A percentile compares a stretch with the other conserved stretches of the same genome.
phyloP scores from a whole-genome alignment of 1,140 invertebrate species.

The Caenorhabditis remanei region DNA sequence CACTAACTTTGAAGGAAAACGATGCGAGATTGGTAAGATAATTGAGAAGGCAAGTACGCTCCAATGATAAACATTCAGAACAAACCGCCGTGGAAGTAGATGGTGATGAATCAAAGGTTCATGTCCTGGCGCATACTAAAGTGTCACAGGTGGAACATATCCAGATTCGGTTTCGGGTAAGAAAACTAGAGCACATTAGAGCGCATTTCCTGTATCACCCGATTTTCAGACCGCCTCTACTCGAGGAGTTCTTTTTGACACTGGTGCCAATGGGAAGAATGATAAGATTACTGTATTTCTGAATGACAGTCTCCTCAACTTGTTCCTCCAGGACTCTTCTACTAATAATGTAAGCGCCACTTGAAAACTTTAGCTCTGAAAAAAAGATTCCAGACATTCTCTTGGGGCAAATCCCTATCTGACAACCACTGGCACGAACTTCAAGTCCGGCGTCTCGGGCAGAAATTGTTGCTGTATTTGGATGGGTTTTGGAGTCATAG shows the following conservation, averaged over 20 bases:
- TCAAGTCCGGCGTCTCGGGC: slow-evolving; percentile 86
- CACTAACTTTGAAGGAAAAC: slow-evolving; percentile 90
- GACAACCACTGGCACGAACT: slow-evolving; percentile 95
- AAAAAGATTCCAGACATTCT: slow-evolving; percentile 67
- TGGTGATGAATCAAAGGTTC: slow-evolving; percentile 87
- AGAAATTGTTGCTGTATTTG: slow-evolving; percentile 86
- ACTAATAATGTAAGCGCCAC: slow-evolving; percentile 48
- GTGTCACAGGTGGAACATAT: slow-evolving; percentile 92
- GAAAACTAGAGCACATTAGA: slow-evolving; percentile 64
- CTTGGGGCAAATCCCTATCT: slow-evolving; percentile 85
- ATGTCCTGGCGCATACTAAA: slow-evolving; percentile 85
- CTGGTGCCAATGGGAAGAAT: slow-evolving; percentile 64
- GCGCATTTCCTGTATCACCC: background rate
- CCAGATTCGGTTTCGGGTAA: slow-evolving; percentile 88
- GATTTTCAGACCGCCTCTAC: slow-evolving; percentile 54
- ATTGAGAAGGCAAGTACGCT: background rate
- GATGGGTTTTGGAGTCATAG: slow-evolving; percentile 82
- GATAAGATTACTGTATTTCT: slow-evolving; percentile 77
- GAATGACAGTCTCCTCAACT: slow-evolving; percentile 79
- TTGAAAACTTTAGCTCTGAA: background rate
- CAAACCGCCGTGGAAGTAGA: slow-evolving; percentile 84
- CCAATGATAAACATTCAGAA: slow-evolving; percentile 81
- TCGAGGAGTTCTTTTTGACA: slow-evolving; percentile 79
- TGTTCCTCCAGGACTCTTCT: slow-evolving; percentile 83
- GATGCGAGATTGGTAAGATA: slow-evolving; percentile 88